Evolutionary conservation across 2,113 vertebrate genomes (phyloP).

Genomic region (Hippocampus mohnikei): DNA sequence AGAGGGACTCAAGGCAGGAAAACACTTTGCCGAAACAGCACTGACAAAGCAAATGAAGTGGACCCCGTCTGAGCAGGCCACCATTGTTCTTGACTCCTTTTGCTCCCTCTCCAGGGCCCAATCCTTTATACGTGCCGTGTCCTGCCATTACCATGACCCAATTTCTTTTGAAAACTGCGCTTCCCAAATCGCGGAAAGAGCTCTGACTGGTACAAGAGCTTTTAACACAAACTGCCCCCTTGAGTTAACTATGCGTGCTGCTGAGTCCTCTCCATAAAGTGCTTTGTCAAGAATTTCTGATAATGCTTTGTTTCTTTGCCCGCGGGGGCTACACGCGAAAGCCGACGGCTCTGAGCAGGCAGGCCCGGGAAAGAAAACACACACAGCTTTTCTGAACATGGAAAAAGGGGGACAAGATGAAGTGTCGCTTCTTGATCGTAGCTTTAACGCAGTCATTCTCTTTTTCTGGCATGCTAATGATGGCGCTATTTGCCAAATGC

Average conservation of each 20-base stretch:
- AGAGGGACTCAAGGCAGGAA: conserved; percentile 14
- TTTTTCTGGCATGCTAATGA: neutral
- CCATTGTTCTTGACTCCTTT: conserved; percentile 53
- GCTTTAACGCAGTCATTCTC: conserved; percentile 3
- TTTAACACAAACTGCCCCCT: conserved; percentile 67
- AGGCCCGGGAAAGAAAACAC: conserved; percentile 20
- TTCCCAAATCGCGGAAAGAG: conserved; percentile 60
- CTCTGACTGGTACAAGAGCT: conserved; percentile 44
- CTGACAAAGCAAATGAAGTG: conserved; percentile 47
- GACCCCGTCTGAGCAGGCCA: conserved; percentile 22
- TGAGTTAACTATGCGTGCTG: conserved; percentile 63
- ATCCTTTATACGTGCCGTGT: conserved; percentile 60
- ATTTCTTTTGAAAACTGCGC: conserved; percentile 62
- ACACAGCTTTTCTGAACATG: conserved; percentile 9
- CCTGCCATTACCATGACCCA: conserved; percentile 63
- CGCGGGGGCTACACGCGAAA: conserved; percentile 39
- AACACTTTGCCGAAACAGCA: conserved; percentile 44
- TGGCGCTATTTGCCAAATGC: neutral
- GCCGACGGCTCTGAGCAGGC: conserved; percentile 18
- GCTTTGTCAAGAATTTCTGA: conserved; percentile 65
- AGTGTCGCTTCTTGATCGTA: conserved; percentile 7
- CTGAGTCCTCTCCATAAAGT: conserved; percentile 56
- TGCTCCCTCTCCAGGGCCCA: conserved; percentile 44
- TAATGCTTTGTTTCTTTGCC: conserved; percentile 39
- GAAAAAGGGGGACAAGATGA: conserved; percentile 19